These are phyloP conservation scores for Chaetophractus vellerosus DNA, from an alignment of 2,797 vertebrate genomes.

Conservation along the genomic window DNA sequence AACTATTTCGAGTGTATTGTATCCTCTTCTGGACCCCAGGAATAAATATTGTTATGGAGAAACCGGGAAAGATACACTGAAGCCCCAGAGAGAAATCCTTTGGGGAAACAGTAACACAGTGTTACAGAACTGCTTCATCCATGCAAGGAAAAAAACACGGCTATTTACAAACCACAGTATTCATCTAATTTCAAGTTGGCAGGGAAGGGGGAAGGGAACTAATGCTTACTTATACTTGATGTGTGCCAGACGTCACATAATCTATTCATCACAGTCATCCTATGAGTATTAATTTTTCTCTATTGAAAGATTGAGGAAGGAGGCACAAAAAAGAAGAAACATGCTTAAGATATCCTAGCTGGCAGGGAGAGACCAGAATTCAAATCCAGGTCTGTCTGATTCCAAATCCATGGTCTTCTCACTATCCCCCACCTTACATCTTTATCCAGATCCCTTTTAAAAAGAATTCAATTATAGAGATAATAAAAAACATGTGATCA, in stretches of 20 bases:
- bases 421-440: background rate
- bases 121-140: background rate
- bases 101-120: background rate
- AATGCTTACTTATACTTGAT: background rate
- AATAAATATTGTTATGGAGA: slow-evolving; percentile 25
- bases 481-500: slow-evolving; percentile 44
- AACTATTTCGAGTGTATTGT: background rate
- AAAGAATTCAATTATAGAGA: background rate
- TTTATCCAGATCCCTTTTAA: background rate
- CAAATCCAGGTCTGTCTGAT: slow-evolving; percentile 15
- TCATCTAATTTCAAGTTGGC: background rate
- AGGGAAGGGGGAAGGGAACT: background rate
- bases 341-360: background rate
- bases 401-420: background rate
- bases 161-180: background rate
- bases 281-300: background rate
- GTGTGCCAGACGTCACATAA: background rate
- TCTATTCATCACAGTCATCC: background rate
- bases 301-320: background rate
- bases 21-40: background rate
- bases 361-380: background rate
- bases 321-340: background rate
- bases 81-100: background rate
- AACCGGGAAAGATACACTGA: background rate
- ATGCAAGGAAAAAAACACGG: background rate